phyloP scores from a whole-genome alignment of 2,797 vertebrate species.

The Tachyglossus aculeatus region DNA sequence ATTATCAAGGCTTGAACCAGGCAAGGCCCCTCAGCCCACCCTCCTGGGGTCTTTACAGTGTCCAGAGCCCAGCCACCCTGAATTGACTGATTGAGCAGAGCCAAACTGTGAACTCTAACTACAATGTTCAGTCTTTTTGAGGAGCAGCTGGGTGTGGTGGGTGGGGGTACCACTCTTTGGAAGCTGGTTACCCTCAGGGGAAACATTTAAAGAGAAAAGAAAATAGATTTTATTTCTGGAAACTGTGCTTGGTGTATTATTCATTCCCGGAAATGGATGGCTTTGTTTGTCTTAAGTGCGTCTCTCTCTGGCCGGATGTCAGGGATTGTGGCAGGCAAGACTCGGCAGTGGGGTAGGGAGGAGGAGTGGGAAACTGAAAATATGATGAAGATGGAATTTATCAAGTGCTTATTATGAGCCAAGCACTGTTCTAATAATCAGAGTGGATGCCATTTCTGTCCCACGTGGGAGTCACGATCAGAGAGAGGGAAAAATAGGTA shows the following conservation, averaged over 20 bases:
- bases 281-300: neutral
- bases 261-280: neutral
- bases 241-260: slow-evolving; percentile 50
- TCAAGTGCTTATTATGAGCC: too few species aligned
- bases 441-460: too few species aligned
- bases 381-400: too few species aligned
- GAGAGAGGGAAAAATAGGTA: too few species aligned
- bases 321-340: neutral
- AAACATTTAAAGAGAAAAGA: slow-evolving; percentile 30
- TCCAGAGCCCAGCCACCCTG: too few species aligned
- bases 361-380: too few species aligned
- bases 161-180: neutral
- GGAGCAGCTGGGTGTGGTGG: neutral
- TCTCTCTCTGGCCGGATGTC: neutral
- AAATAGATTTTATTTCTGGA: slow-evolving; percentile 36
- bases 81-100: too few species aligned
- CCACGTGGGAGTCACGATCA: too few species aligned
- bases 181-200: slow-evolving; percentile 2
- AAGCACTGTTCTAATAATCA: too few species aligned
- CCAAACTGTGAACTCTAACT: neutral
- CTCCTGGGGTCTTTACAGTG: too few species aligned
- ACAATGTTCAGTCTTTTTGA: neutral
- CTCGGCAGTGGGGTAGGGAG: neutral
- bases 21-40: too few species aligned
- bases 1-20: too few species aligned